Evolutionary conservation across 92 coral and sea anemone genomes (phyloP), one percentile per base, ranked within the genome.

Genomic region (Phymanthus crucifer): DNA sequence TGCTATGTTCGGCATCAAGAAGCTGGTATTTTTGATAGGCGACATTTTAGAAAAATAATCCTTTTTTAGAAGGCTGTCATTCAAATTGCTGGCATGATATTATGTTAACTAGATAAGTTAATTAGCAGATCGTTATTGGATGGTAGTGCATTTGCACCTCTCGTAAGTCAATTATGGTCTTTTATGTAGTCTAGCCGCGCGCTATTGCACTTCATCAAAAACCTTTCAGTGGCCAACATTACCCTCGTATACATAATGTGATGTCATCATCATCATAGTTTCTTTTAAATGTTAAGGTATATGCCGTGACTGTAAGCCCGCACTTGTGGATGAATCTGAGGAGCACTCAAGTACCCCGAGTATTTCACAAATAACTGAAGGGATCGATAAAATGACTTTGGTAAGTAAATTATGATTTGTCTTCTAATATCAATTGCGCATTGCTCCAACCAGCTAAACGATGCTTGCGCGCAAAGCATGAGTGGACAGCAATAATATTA

Each of bases 311-410:
- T 72, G 56, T 32, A 72, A 36, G 46, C 75, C 75, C 19, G 26
- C 37, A 16, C 14, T 70, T 48, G 7, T 32, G 6, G 76, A 21
- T 71, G 52, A 48, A 5, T 48, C 56, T 48, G 56, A 52, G 61
- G 11, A 17, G 24, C 24, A 17, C n/a, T 17, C 58, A 40, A 72
- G 54, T 43, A 21, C 76, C 26, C 26, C 76, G 21, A 70, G 75
- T 36, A 36, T 79, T 8, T 31, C 3, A 14, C 68, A 46, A 13
- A 14, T 81, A n/a, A 72, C 71, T 61, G 33, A 23, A 69, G 43
- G 70, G 43, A 81, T 81, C 27, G 85, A 47, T 6, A 81, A 81
- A 2, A 54, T 81, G 36, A 46, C 32, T 24, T 35, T 81, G 70
- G 85, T 81, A 81, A 81, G 85, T 40, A 21, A 18, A 17, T 33